These are phyloP conservation scores for Darevskia mixta DNA, from an alignment of 2,797 vertebrate species.

Conservation along the genomic window DNA sequence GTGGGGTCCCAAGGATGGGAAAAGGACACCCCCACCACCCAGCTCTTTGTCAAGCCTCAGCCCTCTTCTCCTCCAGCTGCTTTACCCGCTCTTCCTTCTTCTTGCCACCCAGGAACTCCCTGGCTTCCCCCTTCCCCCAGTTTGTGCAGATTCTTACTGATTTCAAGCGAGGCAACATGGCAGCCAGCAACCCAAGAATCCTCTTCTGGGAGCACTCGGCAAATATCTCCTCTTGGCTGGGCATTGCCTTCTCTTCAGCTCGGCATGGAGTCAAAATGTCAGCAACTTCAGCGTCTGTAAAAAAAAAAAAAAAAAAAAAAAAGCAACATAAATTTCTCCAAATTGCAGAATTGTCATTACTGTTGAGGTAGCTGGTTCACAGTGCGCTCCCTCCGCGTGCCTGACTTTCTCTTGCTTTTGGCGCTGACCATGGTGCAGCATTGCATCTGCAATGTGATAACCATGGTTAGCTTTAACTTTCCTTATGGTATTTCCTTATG, in stretches of 20 bases:
- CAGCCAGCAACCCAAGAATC: conserved; percentile 93
- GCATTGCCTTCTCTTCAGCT: conserved; percentile 80
- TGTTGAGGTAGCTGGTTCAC: neutral
- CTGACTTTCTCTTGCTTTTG: neutral
- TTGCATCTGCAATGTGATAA: neutral
- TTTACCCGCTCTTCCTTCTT: neutral
- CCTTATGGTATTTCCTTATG: too few species aligned
- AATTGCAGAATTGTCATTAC: neutral
- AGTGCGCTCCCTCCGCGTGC: neutral
- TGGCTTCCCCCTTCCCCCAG: too few species aligned
- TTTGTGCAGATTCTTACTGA: conserved; percentile 79
- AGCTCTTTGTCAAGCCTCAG: too few species aligned
- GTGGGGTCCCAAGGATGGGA: too few species aligned
- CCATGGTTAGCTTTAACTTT: neutral
- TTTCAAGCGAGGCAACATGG: conserved; percentile 94
- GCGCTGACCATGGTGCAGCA: neutral
- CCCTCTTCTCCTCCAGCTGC: neutral
- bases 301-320: neutral
- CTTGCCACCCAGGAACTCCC: neutral
- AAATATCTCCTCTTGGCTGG: conserved; percentile 92
- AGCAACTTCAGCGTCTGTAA: conserved; percentile 1
- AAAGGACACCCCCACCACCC: too few species aligned
- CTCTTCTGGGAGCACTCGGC: conserved; percentile 97
- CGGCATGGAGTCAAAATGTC: conserved; percentile 74
- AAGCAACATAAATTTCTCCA: neutral